Conservation (phyloP, 2,797 vertebrate genomes). For the Sebastes hubbsi region DNA sequence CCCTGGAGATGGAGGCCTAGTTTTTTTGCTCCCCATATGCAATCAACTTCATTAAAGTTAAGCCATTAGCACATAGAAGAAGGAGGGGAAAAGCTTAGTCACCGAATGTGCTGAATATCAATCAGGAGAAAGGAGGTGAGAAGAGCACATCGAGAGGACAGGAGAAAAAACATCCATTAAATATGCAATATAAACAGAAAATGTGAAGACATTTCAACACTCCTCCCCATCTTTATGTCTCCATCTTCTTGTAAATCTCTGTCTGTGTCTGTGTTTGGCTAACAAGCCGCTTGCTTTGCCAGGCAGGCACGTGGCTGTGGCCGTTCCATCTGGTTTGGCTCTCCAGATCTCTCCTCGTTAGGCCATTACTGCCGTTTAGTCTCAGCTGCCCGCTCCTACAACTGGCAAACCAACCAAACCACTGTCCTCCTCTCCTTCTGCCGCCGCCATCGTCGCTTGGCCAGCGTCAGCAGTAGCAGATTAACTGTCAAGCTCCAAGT, state of each 20-base stretch:
- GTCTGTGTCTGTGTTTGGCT: constrained; percentile 53
- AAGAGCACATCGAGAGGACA: neutral
- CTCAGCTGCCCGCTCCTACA: constrained; percentile 74
- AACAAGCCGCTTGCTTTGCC: constrained; percentile 47
- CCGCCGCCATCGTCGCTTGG: constrained; percentile 39
- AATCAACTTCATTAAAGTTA: constrained; percentile 71
- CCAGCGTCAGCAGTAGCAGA: constrained; percentile 31
- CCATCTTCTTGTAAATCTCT: constrained; percentile 32
- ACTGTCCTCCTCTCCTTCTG: constrained; percentile 65
- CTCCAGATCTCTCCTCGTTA: constrained; percentile 71
- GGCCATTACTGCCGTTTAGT: constrained; percentile 73
- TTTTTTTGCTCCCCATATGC: constrained; percentile 63
- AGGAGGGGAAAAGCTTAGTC: constrained; percentile 45
- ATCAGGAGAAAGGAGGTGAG: constrained; percentile 26
- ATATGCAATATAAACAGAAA: neutral
- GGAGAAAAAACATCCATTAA: neutral
- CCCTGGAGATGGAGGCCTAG: constrained; percentile 62
- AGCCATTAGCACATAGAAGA: constrained; percentile 42
- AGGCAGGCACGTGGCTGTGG: constrained; percentile 54
- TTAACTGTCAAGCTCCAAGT: constrained; percentile 39
- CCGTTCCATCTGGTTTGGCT: constrained; percentile 75
- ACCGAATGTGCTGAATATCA: constrained; percentile 62
- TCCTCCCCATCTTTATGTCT: constrained; percentile 17
- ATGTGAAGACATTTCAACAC: neutral
- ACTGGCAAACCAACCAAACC: constrained; percentile 75